These are phyloP conservation scores for Leucophenga montana DNA, from an alignment of 2,888 invertebrate species.

Conservation along the genomic window DNA sequence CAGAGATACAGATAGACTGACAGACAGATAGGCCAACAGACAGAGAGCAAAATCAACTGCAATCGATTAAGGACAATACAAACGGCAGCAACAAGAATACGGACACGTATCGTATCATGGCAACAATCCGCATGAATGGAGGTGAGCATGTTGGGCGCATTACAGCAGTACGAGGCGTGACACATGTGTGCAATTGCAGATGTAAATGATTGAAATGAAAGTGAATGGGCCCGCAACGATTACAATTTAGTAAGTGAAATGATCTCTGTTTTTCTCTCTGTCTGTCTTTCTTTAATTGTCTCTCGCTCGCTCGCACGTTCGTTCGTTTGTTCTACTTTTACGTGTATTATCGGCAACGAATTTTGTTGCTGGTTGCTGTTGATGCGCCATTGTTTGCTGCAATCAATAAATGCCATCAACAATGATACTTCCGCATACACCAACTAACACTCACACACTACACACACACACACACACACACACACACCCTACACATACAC, in stretches of 20 bases:
- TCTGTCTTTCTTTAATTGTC: not conserved
- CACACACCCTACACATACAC: not conserved
- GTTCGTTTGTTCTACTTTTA: not conserved
- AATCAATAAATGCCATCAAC: not conserved
- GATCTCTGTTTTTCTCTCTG: not conserved
- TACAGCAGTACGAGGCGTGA: too few relatives aligned
- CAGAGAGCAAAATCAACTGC: too few relatives aligned
- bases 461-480: not conserved
- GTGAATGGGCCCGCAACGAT: slow-evolving; percentile 1
- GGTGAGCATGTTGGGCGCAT: not conserved
- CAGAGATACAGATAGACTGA: too few relatives aligned
- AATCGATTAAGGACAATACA: not conserved
- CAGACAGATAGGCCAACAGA: too few relatives aligned
- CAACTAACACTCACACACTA: too few relatives aligned
- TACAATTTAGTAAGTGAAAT: slow-evolving; percentile 26
- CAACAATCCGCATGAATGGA: not conserved
- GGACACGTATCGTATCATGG: not conserved
- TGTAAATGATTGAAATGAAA: not conserved
- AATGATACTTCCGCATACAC: too few relatives aligned
- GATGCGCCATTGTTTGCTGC: slow-evolving; percentile 12
- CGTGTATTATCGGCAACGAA: not conserved
- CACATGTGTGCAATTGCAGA: too few relatives aligned
- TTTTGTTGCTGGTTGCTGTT: not conserved
- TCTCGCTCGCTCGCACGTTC: not conserved
- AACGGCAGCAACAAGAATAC: not conserved